These are phyloP conservation scores for Scaptomyza parva DNA, from an alignment of 2,888 invertebrate species.

Conservation along the genomic window DNA sequence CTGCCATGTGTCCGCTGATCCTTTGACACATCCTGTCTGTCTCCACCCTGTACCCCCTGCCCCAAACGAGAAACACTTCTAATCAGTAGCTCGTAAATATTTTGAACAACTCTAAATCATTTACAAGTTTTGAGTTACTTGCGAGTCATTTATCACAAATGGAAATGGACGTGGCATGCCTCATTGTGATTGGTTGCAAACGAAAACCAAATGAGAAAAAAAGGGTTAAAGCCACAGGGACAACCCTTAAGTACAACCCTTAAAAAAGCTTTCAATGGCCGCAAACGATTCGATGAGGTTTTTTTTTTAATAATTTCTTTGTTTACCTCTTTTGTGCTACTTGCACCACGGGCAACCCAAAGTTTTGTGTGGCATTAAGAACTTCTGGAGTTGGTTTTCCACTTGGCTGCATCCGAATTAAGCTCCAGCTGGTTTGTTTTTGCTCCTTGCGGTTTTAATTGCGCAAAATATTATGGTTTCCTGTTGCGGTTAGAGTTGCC, in stretches of 20 bases:
- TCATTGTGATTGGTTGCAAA: slow-evolving; percentile 42
- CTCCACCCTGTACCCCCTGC: background rate
- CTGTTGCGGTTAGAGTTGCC: slow-evolving; percentile 26
- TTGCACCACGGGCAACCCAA: slow-evolving; percentile 23
- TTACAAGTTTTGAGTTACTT: slow-evolving; percentile 35
- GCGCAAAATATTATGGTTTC: slow-evolving; percentile 51
- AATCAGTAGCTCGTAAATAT: slow-evolving; percentile 53
- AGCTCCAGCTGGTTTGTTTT: slow-evolving; percentile 38
- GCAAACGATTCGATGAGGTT: slow-evolving; percentile 19
- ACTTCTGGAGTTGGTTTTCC: slow-evolving; percentile 1
- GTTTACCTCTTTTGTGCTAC: slow-evolving; percentile 23
- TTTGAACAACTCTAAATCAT: slow-evolving; percentile 48
- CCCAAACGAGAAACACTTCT: background rate
- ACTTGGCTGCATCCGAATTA: slow-evolving; percentile 30
- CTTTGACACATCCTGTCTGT: slow-evolving; percentile 47
- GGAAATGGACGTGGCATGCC: background rate
- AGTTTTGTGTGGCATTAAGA: slow-evolving; percentile 30
- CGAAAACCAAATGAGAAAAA: background rate
- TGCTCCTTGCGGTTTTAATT: slow-evolving; percentile 15
- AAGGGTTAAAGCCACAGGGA: slow-evolving; percentile 44
- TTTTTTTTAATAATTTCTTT: slow-evolving; percentile 20
- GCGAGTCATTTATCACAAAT: slow-evolving; percentile 42
- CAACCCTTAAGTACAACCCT: slow-evolving; percentile 53
- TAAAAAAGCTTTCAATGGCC: slow-evolving; percentile 55
- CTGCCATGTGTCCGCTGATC: slow-evolving; percentile 43